Evolutionary conservation across 2,888 invertebrate genomes (phyloP).

Genomic region (Melanotus villosus): DNA sequence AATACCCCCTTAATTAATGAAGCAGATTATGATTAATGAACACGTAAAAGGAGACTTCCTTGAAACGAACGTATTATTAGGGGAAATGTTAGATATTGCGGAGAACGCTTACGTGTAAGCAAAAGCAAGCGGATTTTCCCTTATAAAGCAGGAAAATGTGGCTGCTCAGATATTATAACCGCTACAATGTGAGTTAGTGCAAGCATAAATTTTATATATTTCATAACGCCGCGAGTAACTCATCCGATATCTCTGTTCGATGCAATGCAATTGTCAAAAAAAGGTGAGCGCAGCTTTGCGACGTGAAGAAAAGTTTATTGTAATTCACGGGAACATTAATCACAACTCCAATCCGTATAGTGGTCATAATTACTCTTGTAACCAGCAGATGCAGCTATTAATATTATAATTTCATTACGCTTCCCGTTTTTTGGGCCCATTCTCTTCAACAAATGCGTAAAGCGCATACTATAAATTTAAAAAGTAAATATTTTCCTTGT

Average conservation of each 20-base stretch:
- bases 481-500: neutral
- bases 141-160: slow-evolving; percentile 23
- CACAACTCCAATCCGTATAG: slow-evolving; percentile 35
- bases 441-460: neutral
- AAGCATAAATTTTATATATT: slow-evolving; percentile 34
- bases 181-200: slow-evolving; percentile 29
- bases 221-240: slow-evolving; percentile 27
- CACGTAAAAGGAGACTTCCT: slow-evolving; percentile 19
- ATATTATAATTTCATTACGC: slow-evolving; percentile 35
- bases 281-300: neutral
- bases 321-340: slow-evolving; percentile 29
- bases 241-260: slow-evolving; percentile 8
- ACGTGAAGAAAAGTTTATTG: slow-evolving; percentile 26
- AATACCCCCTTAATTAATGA: slow-evolving; percentile 18
- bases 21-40: slow-evolving; percentile 15
- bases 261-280: slow-evolving; percentile 11
- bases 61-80: slow-evolving; percentile 6
- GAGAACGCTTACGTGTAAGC: neutral
- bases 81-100: slow-evolving; percentile 5
- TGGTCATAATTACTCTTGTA: slow-evolving; percentile 40
- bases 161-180: slow-evolving; percentile 21
- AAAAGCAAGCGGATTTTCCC: slow-evolving; percentile 2
- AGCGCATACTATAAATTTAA: neutral
- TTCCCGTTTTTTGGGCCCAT: neutral
- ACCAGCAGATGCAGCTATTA: slow-evolving; percentile 34